A percentile compares a stretch with the other conserved stretches of the same genome.
Conservation (phyloP, 2,888 invertebrate genomes). For the Drosophila mimetica region DNA sequence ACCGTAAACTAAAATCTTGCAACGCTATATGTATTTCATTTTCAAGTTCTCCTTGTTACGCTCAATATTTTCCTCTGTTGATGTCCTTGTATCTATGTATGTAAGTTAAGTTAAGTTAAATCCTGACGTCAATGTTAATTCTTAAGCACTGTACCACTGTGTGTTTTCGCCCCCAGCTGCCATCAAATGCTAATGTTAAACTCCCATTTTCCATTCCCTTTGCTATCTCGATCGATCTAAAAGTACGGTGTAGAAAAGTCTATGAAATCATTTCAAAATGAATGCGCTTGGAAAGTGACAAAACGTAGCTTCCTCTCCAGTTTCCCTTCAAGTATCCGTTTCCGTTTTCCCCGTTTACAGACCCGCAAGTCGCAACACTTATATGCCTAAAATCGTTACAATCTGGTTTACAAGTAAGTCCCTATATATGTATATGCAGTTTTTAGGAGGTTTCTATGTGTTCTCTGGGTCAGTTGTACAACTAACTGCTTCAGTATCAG, state of each 20-base stretch:
- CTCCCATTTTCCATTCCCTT: conserved; percentile 14
- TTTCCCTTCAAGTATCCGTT: conserved; percentile 14
- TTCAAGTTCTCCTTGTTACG: conserved; percentile 37
- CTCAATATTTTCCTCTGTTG: conserved; percentile 45
- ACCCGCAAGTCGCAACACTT: conserved; percentile 69
- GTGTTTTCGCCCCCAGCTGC: conserved; percentile 16
- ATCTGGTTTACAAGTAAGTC: conserved; percentile 61
- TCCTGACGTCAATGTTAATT: conserved; percentile 44
- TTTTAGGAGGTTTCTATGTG: conserved; percentile 43
- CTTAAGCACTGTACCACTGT: conserved; percentile 35
- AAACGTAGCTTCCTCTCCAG: conserved; percentile 12
- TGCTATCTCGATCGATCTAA: conserved; percentile 47
- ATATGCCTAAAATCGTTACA: conserved; percentile 70
- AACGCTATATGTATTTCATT: conserved; percentile 54
- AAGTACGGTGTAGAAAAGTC: conserved; percentile 67
- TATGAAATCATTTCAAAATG: conserved; percentile 49
- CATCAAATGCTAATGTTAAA: conserved; percentile 40
- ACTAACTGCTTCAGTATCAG: conserved; percentile 43
- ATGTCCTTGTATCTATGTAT: conserved; percentile 42
- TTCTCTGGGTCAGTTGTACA: conserved; percentile 28
- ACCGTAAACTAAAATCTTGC: conserved; percentile 79
- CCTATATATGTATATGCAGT: conserved; percentile 44
- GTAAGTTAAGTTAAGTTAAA: conserved; percentile 43
- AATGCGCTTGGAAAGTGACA: conserved; percentile 36
- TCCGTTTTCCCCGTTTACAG: conserved; percentile 9